Evolutionary conservation across 1,140 invertebrate genomes (phyloP).

Genomic region (Drosophila ananassae): DNA sequence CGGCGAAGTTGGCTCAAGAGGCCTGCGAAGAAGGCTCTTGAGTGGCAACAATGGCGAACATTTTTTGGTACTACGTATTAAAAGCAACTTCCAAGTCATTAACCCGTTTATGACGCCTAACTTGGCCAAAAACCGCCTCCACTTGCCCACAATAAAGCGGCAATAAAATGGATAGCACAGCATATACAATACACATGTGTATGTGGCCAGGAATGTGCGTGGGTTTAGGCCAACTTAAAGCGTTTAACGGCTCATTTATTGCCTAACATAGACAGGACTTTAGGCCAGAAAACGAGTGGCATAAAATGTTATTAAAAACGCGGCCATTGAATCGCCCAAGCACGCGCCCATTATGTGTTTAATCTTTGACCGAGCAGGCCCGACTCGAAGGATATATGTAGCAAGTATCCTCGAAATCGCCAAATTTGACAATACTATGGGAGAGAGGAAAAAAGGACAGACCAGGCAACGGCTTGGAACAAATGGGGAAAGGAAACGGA

Average conservation of each 20-base stretch:
- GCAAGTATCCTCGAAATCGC: background rate
- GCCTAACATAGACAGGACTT: conserved; percentile 32
- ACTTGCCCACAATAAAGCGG: conserved; percentile 73
- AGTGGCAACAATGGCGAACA: conserved; percentile 42
- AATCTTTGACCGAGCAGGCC: conserved; percentile 64
- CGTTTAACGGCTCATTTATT: conserved; percentile 82
- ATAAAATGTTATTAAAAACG: conserved; percentile 75
- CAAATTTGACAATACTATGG: conserved; percentile 52
- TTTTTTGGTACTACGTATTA: conserved; percentile 65
- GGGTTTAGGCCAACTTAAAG: conserved; percentile 57
- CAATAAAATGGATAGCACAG: conserved; percentile 68
- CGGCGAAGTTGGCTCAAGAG: conserved; percentile 27
- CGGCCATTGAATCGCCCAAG: conserved; percentile 25
- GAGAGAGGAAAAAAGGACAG: background rate
- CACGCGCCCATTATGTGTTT: conserved; percentile 65
- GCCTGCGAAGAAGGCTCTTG: conserved; percentile 33
- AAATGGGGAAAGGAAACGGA: conserved; percentile 25
- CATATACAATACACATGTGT: conserved; percentile 20
- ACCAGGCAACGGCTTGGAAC: conserved; percentile 11
- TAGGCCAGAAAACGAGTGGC: conserved; percentile 40
- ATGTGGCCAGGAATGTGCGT: background rate
- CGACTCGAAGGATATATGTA: conserved; percentile 2
- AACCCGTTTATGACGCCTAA: conserved; percentile 80
- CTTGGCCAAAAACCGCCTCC: conserved; percentile 62
- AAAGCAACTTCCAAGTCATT: conserved; percentile 81